Evolutionary conservation across 1,140 invertebrate genomes (phyloP), one percentile per base, ranked within the genome.

Genomic region (Leptinotarsa undecemlineata): DNA sequence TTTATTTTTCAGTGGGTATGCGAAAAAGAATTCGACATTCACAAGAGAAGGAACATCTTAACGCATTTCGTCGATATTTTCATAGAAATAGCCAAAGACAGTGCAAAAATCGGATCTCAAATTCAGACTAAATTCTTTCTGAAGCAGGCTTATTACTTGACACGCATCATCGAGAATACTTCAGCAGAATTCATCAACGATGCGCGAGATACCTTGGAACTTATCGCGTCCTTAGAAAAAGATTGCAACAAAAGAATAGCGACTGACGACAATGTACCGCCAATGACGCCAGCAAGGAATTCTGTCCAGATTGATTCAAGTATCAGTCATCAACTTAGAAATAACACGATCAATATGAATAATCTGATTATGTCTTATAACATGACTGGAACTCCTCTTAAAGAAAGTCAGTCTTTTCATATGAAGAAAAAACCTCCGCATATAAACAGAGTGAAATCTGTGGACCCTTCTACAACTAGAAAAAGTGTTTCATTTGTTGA

Each of bases 1-100:
- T 33, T 57, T 5, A 15, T 63, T 66, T 78, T 82, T 42, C 57
- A 81, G 78, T 76, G 51, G 68, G 57, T 71, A 17, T 68, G 75
- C 62, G 63, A 77, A 19, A 76, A 75, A 69, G 47, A 72, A 51
- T 72, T 81, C 60, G 76, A 80, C 19, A 64, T 68, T 1, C 72
- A 74, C 48, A 81, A 79, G 62, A 76, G 51, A 23, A 73, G 67
- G n/a, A 48, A 68, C 13, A 61, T 93, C 1, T 82, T 94, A 0
- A 88, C 90, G 74, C 90, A 93, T 70, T 92, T 95, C 75, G 90
- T 92, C 48, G 82, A 88, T 19, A 91, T 92, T 76, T 93, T 93
- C 74, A 87, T 92, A 19, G 85, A 89, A 69, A 91, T 92, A 85
- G 90, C 90, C 2, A 85, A 89, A 66, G 86, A 85, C 26, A 90